These are phyloP conservation scores for Neogale vison DNA, from an alignment of 2,113 vertebrate species.

Conservation along the genomic window DNA sequence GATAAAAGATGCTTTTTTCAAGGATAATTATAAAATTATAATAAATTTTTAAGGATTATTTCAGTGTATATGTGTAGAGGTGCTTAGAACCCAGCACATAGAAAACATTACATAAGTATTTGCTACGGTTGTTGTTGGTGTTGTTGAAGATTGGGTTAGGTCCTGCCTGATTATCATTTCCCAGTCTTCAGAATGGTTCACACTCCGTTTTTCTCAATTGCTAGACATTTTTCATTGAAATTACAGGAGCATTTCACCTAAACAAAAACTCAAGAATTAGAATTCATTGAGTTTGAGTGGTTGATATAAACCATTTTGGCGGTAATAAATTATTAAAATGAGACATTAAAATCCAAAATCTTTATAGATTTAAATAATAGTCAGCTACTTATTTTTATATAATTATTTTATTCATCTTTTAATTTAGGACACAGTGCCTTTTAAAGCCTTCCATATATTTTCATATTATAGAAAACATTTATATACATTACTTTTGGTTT, in stretches of 20 bases:
- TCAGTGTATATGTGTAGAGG: not conserved
- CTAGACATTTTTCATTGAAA: not conserved
- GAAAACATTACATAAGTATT: not conserved
- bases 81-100: not conserved
- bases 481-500: constrained; percentile 29
- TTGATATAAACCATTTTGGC: constrained; percentile 11
- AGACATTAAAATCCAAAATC: constrained; percentile 4
- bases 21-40: not conserved
- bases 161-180: not conserved
- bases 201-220: not conserved
- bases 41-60: not conserved
- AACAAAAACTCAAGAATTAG: constrained; percentile 22
- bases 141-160: not conserved
- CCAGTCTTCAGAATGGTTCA: not conserved
- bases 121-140: not conserved
- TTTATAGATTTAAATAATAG: constrained; percentile 16
- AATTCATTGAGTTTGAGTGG: constrained; percentile 43
- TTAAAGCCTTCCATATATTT: constrained; percentile 33
- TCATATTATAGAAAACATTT: constrained; percentile 32
- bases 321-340: constrained; percentile 36
- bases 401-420: constrained; percentile 28
- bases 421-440: not conserved
- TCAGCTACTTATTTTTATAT: constrained; percentile 32
- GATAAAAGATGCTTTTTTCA: not conserved
- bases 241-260: constrained; percentile 15